Percentiles rank a stretch among this genome's conserved stretches.
Evolutionary conservation across 2,113 vertebrate species (phyloP).

Genomic region (Gymnocephalus cernua): DNA sequence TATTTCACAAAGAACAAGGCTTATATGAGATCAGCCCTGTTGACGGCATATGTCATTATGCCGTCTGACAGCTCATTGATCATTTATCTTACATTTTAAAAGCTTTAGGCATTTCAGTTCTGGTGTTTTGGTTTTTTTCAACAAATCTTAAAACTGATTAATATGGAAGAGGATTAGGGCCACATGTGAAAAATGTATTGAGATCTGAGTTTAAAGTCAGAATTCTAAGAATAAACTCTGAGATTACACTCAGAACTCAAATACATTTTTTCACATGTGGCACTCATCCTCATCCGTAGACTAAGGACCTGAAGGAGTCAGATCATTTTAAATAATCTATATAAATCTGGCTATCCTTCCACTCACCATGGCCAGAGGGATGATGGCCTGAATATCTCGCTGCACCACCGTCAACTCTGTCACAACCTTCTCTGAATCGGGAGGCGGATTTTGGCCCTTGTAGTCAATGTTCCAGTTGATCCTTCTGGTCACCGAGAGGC

Average conservation of each 20-base stretch:
- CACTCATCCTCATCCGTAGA: no score
- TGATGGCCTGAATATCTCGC: conserved; percentile 94
- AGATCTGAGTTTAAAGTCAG: no score
- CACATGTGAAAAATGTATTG: no score
- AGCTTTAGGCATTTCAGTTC: not conserved
- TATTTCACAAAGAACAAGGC: not conserved
- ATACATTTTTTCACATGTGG: no score
- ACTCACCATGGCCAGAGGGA: conserved; percentile 97
- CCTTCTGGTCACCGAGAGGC: conserved; percentile 95
- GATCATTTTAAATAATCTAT: not conserved
- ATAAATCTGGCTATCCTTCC: not conserved
- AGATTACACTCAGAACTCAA: no score
- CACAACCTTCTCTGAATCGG: conserved; percentile 94
- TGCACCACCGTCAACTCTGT: conserved; percentile 97
- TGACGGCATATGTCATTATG: not conserved
- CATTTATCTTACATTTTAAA: not conserved
- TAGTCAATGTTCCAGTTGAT: conserved; percentile 99
- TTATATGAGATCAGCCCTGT: not conserved
- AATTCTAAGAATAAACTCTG: no score
- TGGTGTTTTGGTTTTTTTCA: not conserved
- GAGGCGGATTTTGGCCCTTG: conserved; percentile 88
- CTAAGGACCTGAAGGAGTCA: not conserved
- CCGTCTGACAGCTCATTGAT: not conserved
- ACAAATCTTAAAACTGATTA: not conserved
- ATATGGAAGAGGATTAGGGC: no score